phyloP scores from a whole-genome alignment of 2,888 invertebrate species.

The Polydrusus pterygomalis region DNA sequence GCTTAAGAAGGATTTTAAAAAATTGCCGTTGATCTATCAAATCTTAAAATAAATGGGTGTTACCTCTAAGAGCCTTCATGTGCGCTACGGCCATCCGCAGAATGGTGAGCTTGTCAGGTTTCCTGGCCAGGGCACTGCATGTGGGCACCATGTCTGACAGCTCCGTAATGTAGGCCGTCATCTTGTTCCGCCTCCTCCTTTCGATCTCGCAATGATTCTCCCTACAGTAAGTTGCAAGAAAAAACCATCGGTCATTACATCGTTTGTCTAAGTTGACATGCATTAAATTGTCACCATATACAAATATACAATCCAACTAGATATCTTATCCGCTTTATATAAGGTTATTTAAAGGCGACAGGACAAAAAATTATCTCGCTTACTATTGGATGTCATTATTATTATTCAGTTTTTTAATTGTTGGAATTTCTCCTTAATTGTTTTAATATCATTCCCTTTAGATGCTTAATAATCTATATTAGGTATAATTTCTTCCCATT shows the following conservation, averaged over 20 bases:
- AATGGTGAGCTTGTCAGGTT: constrained; percentile 99
- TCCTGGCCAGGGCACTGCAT: constrained; percentile 97
- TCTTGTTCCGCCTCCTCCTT: constrained; percentile 97
- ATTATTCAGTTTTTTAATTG: too few relatives aligned
- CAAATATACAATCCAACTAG: too few relatives aligned
- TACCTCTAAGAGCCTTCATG: constrained; percentile 98
- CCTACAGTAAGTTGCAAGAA: constrained; percentile 79
- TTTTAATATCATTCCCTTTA: too few relatives aligned
- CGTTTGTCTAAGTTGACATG: constrained; percentile 47
- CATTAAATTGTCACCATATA: background rate
- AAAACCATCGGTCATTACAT: constrained; percentile 61
- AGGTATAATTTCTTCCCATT: too few relatives aligned
- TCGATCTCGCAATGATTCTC: constrained; percentile 99
- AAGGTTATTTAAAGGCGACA: too few relatives aligned
- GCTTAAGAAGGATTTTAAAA: constrained; percentile 44
- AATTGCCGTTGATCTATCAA: constrained; percentile 36
- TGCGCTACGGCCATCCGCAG: constrained; percentile 99
- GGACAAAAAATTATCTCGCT: too few relatives aligned
- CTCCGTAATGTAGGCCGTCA: constrained; percentile 99
- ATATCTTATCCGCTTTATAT: too few relatives aligned
- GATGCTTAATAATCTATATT: too few relatives aligned
- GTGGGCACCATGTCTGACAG: constrained; percentile 99
- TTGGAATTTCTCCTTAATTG: too few relatives aligned
- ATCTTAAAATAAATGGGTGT: constrained; percentile 58
- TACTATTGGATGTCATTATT: too few relatives aligned